Percentiles rank a stretch among this genome's conserved stretches.
Evolutionary conservation across 2,113 vertebrate genomes (phyloP).

Genomic region (Puma concolor): DNA sequence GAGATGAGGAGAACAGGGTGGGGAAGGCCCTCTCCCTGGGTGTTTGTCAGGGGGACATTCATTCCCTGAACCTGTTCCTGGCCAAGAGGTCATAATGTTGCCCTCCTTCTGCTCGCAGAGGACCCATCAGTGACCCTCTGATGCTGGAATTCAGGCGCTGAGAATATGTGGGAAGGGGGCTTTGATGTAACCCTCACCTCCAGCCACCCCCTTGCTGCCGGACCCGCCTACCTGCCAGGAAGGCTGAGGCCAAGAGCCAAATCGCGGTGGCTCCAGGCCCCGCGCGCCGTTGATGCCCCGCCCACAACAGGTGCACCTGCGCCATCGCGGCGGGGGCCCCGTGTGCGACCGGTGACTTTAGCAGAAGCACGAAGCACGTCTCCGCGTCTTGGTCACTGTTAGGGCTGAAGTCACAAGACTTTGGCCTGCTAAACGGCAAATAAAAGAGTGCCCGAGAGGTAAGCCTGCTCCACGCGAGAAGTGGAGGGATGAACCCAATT

Average conservation of each 20-base stretch:
- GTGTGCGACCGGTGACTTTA: rapidly evolving
- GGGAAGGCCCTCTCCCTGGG: background rate
- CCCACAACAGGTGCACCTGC: background rate
- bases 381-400: background rate
- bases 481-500: rapidly evolving
- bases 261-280: background rate
- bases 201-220: rapidly evolving
- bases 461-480: rapidly evolving
- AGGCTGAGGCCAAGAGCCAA: rapidly evolving
- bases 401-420: background rate
- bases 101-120: background rate
- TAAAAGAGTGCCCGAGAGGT: rapidly evolving
- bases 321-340: rapidly evolving
- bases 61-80: too few relatives aligned
- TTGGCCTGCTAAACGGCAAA: too few relatives aligned
- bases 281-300: rapidly evolving
- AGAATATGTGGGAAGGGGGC: background rate
- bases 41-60: rapidly evolving
- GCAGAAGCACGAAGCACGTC: rapidly evolving
- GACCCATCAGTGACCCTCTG: rapidly evolving
- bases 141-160: background rate
- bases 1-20: rapidly evolving
- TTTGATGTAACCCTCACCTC: rapidly evolving
- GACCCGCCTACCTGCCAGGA: rapidly evolving
- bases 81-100: rapidly evolving